Conservation (phyloP, 2,797 vertebrate species). For the Adelosebastes latens region DNA sequence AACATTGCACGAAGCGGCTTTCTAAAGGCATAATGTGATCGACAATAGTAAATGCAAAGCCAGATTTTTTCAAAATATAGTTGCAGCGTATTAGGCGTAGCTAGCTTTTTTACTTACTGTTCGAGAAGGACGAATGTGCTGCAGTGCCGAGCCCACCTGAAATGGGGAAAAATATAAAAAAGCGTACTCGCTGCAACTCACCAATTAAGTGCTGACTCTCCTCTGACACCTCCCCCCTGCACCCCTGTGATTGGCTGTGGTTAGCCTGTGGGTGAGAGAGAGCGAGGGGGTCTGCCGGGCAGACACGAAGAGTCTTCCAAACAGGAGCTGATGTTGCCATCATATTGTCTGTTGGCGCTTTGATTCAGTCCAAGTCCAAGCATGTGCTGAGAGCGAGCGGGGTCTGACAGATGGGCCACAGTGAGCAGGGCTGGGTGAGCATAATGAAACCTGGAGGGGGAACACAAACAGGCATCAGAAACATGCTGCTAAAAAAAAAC, state of each 20-base stretch:
- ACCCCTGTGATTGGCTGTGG: conserved; percentile 89
- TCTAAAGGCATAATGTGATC: conserved; percentile 48
- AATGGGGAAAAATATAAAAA: conserved; percentile 90
- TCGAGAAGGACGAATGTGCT: conserved; percentile 87
- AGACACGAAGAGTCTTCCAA: conserved; percentile 87
- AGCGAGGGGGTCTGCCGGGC: conserved; percentile 89
- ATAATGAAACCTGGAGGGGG: conserved; percentile 85
- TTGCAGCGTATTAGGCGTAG: conserved; percentile 54
- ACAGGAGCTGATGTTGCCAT: conserved; percentile 86
- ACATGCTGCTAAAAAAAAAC: conserved; percentile 5
- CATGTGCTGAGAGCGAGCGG: conserved; percentile 74
- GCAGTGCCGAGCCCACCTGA: conserved; percentile 90
- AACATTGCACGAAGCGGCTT: conserved; percentile 19
- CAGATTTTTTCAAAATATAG: conserved; percentile 24
- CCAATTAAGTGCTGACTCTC: conserved; percentile 90
- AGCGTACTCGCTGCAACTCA: conserved; percentile 87
- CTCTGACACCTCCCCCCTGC: conserved; percentile 90
- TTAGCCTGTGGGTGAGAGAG: conserved; percentile 91
- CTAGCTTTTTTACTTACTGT: conserved; percentile 86
- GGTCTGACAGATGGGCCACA: conserved; percentile 86
- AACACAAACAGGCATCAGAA: conserved; percentile 56
- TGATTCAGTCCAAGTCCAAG: conserved; percentile 84
- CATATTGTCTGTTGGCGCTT: conserved; percentile 81
- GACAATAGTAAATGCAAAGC: conserved; percentile 21
- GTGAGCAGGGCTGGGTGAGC: conserved; percentile 85